Evolutionary conservation across 2,113 vertebrate genomes (phyloP), one percentile per base, ranked within the genome.

Genomic region (Dipodomys stephensi): DNA sequence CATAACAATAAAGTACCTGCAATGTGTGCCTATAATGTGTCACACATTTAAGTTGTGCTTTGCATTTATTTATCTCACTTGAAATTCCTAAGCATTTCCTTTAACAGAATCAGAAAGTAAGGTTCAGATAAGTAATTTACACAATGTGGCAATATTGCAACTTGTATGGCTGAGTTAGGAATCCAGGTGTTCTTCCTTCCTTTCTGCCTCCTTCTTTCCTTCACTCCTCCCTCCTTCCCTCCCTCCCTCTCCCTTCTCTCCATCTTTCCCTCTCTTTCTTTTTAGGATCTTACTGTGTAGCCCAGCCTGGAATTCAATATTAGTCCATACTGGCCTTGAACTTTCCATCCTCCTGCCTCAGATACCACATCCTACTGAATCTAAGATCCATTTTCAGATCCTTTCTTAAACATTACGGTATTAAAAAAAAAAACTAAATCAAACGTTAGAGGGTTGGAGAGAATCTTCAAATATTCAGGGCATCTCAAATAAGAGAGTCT

Each of bases 381-480:
- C 74, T 57, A 82, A 57, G 2, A 5, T 82, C 30, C 35, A 67
- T 44, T 57, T 94, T 39, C 84, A 79, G 92, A 90, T 30, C 28
- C 53, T 46, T 44, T 86, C 86, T 93, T 76, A 32, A 65, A 87
- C 49, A 67, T 73, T 15, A 67, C 13, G 53, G 19, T 49, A 35
- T n/a, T 39, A 39, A 39, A 9, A 53, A 53, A 53, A 53, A 68
- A 67, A 93, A 78, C 6, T 15, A 68, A 88, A 28, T 57, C 82
- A 87, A 81, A 74, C 0, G 18, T 10, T n/a, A 80, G 72, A 95
- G 71, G 2, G 3, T 28, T 73, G 3, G 27, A 67, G 53, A 32
- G 4, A 44, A 49, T 73, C 57, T 90, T 92, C 65, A 92, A 49
- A 87, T 87, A 92, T 72, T 88, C 68, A 87, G 28, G 77, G 60